These are phyloP conservation scores for Taeniopygia guttata DNA, from an alignment of 2,797 vertebrate species.

Conservation along the genomic window DNA sequence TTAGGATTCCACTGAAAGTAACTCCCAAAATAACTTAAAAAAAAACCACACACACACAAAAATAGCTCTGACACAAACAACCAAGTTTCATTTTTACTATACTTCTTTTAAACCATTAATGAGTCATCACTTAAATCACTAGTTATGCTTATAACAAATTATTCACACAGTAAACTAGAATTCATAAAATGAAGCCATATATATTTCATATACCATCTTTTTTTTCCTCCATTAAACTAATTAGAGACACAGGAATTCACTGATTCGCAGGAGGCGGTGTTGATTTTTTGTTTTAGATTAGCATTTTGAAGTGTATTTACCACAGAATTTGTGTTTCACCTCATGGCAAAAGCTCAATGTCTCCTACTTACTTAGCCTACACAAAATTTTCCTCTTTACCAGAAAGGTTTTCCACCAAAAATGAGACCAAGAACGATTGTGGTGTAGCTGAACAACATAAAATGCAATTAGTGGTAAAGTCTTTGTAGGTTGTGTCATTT, in stretches of 20 bases:
- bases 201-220: neutral
- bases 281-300: neutral
- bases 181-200: neutral
- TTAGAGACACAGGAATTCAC: neutral
- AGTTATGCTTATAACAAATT: constrained; percentile 43
- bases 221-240: neutral
- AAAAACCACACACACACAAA: neutral
- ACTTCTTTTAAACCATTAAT: constrained; percentile 55
- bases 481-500: constrained; percentile 46
- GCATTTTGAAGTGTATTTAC: neutral
- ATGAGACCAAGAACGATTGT: neutral
- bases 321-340: neutral
- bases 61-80: constrained; percentile 26
- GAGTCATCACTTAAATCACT: constrained; percentile 57
- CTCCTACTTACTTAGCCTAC: constrained; percentile 36
- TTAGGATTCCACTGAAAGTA: neutral
- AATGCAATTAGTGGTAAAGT: constrained; percentile 47
- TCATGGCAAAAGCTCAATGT: neutral
- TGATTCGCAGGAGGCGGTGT: neutral
- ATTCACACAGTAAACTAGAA: constrained; percentile 14
- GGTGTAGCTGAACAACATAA: neutral
- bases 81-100: constrained; percentile 45
- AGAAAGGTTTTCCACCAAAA: constrained; percentile 30
- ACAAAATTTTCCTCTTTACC: constrained; percentile 33
- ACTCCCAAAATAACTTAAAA: neutral